These are phyloP conservation scores for Watsonalla binaria DNA, from an alignment of 2,888 invertebrate genomes.

Conservation along the genomic window DNA sequence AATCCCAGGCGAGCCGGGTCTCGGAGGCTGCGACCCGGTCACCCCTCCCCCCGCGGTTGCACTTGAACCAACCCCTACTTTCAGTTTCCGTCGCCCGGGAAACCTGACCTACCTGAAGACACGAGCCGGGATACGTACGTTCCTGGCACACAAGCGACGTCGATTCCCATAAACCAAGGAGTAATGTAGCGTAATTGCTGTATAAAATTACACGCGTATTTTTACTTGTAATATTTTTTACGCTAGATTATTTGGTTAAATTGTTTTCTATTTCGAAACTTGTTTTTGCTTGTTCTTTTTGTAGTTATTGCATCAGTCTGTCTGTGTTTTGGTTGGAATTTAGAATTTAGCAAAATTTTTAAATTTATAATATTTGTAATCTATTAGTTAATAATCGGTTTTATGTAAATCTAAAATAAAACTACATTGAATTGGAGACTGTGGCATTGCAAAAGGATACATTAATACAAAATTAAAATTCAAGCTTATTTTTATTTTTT, in stretches of 20 bases:
- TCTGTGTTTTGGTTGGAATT: not conserved
- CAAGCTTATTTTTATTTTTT: too few species aligned
- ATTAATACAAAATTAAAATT: too few species aligned
- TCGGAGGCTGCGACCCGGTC: constrained; percentile 44
- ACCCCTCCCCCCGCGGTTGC: constrained; percentile 37
- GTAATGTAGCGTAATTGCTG: not conserved
- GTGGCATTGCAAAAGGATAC: too few species aligned
- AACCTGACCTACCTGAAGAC: constrained; percentile 61
- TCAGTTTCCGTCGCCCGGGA: constrained; percentile 57
- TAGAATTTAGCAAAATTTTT: too few species aligned
- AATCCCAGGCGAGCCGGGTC: constrained; percentile 23
- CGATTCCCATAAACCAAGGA: not conserved
- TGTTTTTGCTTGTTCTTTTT: not conserved
- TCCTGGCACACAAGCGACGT: not conserved
- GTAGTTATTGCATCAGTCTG: not conserved
- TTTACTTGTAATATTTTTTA: not conserved
- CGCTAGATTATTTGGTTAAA: too few species aligned
- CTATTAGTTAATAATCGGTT: too few species aligned
- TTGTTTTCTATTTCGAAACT: too few species aligned
- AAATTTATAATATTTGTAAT: too few species aligned
- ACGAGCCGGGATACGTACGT: constrained; percentile 2
- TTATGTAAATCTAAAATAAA: too few species aligned
- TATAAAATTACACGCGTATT: not conserved
- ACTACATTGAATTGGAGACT: too few species aligned
- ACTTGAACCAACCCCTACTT: constrained; percentile 66